Percentiles rank a stretch among this genome's conserved stretches.
Conservation (phyloP, 2,113 vertebrate genomes). For the Ginglymostoma cirratum region DNA sequence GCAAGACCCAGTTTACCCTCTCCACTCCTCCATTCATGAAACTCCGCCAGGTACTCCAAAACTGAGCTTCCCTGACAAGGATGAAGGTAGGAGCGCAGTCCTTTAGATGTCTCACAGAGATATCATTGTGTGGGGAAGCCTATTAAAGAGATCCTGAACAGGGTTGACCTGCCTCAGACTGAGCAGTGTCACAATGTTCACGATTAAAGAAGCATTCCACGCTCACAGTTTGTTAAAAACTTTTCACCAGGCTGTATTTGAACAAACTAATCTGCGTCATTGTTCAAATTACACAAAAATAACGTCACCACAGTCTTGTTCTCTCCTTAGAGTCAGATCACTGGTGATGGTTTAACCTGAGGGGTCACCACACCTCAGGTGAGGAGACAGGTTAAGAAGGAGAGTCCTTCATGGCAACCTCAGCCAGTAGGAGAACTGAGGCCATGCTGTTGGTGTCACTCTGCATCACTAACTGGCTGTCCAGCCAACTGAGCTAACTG, state of each 20-base stretch:
- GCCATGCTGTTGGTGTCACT: no score
- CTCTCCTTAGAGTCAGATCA: no score
- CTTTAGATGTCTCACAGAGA: not conserved
- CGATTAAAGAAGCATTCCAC: not conserved
- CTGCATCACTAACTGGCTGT: no score
- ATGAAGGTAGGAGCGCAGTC: not conserved
- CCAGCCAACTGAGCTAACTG: no score
- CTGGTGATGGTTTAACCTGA: no score
- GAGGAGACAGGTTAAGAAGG: no score
- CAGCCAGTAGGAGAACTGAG: no score
- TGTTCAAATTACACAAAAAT: no score
- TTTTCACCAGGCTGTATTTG: not conserved
- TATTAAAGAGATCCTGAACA: not conserved
- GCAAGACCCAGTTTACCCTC: not conserved
- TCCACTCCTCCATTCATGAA: not conserved
- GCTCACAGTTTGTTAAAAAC: not conserved
- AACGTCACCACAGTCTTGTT: no score
- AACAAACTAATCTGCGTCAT: not conserved
- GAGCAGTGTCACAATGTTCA: not conserved
- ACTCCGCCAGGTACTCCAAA: not conserved
- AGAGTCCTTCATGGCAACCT: no score
- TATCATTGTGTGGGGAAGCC: not conserved
- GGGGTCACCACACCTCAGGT: no score
- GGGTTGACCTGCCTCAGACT: not conserved
- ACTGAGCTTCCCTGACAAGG: not conserved